Percentiles rank a stretch among this genome's conserved stretches.
These are phyloP conservation scores for Papilio dardanus DNA, from an alignment of 1,140 invertebrate genomes.

Conservation along the genomic window DNA sequence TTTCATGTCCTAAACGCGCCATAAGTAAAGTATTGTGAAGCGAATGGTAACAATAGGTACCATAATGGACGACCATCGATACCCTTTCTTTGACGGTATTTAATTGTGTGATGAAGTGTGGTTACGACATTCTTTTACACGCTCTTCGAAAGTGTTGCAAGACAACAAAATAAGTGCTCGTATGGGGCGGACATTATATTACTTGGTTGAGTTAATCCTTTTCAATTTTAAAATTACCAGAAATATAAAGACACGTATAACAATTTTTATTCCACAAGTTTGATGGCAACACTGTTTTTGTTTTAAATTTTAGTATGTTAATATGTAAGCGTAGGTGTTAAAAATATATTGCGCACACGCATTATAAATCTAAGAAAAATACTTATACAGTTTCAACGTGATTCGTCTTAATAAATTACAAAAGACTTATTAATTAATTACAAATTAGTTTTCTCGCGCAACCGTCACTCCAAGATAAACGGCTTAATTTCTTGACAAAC, in stretches of 20 bases:
- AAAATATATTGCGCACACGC: background rate
- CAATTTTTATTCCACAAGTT: background rate
- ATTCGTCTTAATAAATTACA: constrained; percentile 41
- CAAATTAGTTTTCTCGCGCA: constrained; percentile 59
- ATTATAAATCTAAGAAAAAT: constrained; percentile 8
- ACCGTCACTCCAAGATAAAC: constrained; percentile 55
- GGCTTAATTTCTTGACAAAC: constrained; percentile 57
- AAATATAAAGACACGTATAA: background rate
- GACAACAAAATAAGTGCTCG: constrained; percentile 26
- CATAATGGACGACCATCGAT: constrained; percentile 77
- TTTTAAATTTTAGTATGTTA: background rate
- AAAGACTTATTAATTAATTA: constrained; percentile 62
- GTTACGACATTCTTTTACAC: constrained; percentile 71
- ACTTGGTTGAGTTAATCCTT: background rate
- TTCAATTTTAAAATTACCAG: constrained; percentile 8
- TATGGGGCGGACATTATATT: background rate
- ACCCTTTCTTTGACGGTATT: constrained; percentile 76
- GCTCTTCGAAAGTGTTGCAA: constrained; percentile 50
- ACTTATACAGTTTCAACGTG: background rate
- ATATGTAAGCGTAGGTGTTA: background rate
- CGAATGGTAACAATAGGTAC: constrained; percentile 75
- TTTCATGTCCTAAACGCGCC: constrained; percentile 75
- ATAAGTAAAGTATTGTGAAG: constrained; percentile 76
- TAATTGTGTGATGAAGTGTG: constrained; percentile 81
- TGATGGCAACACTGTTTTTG: background rate